Conservation (phyloP, 2,888 invertebrate genomes). For the Galerucella calmariensis region DNA sequence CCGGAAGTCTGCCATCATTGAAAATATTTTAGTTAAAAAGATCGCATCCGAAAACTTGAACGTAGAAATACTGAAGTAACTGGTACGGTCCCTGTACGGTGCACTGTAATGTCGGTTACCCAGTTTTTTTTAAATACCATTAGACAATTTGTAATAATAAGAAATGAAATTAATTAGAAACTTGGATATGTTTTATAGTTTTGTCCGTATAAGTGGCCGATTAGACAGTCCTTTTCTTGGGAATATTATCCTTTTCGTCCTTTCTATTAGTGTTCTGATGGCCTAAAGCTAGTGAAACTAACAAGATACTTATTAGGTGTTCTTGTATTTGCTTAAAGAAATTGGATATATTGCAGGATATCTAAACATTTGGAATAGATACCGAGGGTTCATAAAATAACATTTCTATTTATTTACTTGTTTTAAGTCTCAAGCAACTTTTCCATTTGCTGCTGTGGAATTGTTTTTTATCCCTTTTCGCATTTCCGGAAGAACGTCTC, state of each 20-base stretch:
- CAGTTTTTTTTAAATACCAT: too few relatives aligned
- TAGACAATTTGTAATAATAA: too few relatives aligned
- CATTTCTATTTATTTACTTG: conserved; percentile 7
- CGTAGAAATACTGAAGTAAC: too few relatives aligned
- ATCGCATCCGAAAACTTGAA: too few relatives aligned
- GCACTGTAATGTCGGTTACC: too few relatives aligned
- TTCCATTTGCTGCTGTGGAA: too few relatives aligned
- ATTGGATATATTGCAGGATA: conserved; percentile 36
- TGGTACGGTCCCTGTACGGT: too few relatives aligned
- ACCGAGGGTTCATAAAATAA: neutral
- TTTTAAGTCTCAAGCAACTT: neutral
- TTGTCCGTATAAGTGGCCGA: neutral
- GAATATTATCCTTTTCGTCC: conserved; percentile 37
- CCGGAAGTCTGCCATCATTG: conserved; percentile 28
- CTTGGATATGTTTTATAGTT: too few relatives aligned
- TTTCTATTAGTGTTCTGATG: conserved; percentile 40
- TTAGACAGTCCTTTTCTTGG: conserved; percentile 19
- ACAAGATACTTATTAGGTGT: conserved; percentile 50
- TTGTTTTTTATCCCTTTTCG: neutral
- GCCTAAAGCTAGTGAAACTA: conserved; percentile 45
- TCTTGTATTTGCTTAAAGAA: conserved; percentile 44
- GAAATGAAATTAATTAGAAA: neutral
- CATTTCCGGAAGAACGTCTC: neutral
- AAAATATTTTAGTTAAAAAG: too few relatives aligned
- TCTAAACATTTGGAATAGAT: conserved; percentile 27